These are phyloP conservation scores for Semnornis frantzii DNA, from an alignment of 2,113 vertebrate species.

Conservation along the genomic window DNA sequence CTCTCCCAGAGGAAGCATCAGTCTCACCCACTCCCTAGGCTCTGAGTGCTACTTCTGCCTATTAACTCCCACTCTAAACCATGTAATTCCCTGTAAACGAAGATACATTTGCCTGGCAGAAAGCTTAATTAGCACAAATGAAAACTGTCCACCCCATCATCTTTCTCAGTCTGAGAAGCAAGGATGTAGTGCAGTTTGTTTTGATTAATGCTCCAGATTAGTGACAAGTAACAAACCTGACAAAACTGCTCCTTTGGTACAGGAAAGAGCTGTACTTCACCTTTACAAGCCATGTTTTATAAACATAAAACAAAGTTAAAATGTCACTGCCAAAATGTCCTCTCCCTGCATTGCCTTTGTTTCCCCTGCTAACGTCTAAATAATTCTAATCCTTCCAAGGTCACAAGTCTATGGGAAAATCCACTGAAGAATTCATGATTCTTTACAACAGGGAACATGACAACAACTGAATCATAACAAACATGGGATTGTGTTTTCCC, in stretches of 20 bases:
- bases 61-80: slow-evolving; percentile 46
- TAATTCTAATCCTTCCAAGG: not conserved
- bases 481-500: rapidly evolving
- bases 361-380: not conserved
- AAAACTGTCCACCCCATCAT: not conserved
- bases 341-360: not conserved
- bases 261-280: not conserved
- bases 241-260: not conserved
- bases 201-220: not conserved
- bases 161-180: not conserved
- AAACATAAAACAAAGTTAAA: not conserved
- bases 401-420: not conserved
- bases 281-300: not conserved
- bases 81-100: not conserved
- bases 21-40: slow-evolving; percentile 37
- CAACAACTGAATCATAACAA: not conserved
- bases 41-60: not conserved
- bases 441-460: not conserved
- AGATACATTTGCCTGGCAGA: slow-evolving; percentile 9
- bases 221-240: not conserved
- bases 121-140: slow-evolving; percentile 38
- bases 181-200: not conserved
- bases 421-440: not conserved
- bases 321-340: rapidly evolving
- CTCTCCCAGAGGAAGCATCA: slow-evolving; percentile 4